phyloP scores from a whole-genome alignment of 2,797 vertebrate genomes.

The Poeciliopsis gracilis region DNA sequence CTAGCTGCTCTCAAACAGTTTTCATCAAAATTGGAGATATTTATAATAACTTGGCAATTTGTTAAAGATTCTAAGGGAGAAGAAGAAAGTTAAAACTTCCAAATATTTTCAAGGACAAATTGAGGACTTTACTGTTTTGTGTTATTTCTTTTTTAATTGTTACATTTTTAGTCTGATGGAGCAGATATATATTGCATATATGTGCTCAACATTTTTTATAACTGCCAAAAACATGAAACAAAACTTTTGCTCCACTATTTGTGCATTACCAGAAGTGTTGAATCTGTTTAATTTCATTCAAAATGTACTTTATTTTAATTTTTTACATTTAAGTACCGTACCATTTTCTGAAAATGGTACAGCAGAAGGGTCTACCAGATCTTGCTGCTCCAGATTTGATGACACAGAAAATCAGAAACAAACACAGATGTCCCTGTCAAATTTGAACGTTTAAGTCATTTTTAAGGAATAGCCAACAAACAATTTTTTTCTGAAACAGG shows the following conservation, averaged over 20 bases:
- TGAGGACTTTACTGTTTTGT: background rate
- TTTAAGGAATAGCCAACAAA: conserved; percentile 12
- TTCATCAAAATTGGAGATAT: background rate
- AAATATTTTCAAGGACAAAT: background rate
- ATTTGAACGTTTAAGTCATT: conserved; percentile 11
- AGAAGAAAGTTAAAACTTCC: background rate
- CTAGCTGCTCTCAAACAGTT: background rate
- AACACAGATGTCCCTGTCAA: conserved; percentile 21
- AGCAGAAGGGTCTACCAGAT: background rate
- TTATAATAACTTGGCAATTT: background rate
- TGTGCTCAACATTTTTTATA: too few relatives aligned
- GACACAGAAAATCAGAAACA: conserved; percentile 16
- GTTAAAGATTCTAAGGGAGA: background rate
- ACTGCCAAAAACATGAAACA: background rate
- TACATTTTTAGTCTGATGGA: too few relatives aligned
- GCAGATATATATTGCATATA: too few relatives aligned
- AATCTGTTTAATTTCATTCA: background rate
- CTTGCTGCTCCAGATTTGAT: conserved; percentile 8
- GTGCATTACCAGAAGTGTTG: background rate
- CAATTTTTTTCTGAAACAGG: background rate
- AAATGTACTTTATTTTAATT: background rate
- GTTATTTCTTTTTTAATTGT: background rate
- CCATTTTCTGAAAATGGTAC: background rate
- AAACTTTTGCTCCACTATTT: background rate
- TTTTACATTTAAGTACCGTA: background rate